Evolutionary conservation across 2,888 invertebrate genomes (phyloP).

Genomic region (Patella caerulea): DNA sequence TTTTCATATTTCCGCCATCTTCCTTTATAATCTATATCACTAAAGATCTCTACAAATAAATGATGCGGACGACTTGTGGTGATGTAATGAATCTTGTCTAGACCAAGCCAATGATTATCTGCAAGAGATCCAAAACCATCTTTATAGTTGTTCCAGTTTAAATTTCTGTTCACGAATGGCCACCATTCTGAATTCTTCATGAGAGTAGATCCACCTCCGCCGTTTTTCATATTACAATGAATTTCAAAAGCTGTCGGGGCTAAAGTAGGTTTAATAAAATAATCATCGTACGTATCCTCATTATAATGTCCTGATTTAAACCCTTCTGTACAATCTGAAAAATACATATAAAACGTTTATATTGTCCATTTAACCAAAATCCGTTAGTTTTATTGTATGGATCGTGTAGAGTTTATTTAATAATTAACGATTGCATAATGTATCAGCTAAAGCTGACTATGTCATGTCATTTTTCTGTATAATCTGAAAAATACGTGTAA

Average conservation of each 20-base stretch:
- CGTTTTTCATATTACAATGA: background rate
- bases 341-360: too few species aligned
- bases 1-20: background rate
- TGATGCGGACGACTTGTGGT: conserved; percentile 12
- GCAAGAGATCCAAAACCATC: conserved; percentile 20
- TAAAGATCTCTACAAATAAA: background rate
- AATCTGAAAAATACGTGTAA: too few species aligned
- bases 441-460: too few species aligned
- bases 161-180: background rate
- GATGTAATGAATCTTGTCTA: conserved; percentile 23
- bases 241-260: conserved; percentile 13
- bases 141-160: conserved; percentile 15
- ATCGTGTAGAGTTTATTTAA: too few species aligned
- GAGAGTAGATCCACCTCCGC: background rate
- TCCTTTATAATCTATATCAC: background rate
- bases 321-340: conserved; percentile 15
- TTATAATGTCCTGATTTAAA: background rate
- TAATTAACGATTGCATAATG: too few species aligned
- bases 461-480: too few species aligned
- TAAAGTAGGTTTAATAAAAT: conserved; percentile 10
- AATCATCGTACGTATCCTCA: background rate
- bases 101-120: conserved; percentile 23
- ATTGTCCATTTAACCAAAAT: too few species aligned
- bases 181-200: background rate
- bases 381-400: too few species aligned